A percentile compares a stretch with the other conserved stretches of the same genome.
Evolutionary conservation across 1,140 invertebrate species (phyloP).

Genomic region (Tetramorium parvispinum): DNA sequence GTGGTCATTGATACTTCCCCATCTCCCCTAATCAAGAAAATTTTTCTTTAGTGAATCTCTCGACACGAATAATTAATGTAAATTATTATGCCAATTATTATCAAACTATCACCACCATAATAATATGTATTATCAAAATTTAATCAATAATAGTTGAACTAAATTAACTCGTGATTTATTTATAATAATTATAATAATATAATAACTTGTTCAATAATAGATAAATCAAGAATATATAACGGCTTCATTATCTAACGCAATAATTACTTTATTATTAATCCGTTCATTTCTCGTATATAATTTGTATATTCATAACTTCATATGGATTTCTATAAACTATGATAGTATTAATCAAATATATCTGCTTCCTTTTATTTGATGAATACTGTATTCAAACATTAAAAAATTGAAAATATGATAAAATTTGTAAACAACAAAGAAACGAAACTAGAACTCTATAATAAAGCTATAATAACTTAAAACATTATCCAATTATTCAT

Average conservation of each 20-base stretch:
- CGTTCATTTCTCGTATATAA: neutral
- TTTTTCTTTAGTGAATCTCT: neutral
- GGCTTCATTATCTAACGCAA: neutral
- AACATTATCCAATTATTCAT: neutral
- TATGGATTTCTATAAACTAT: neutral
- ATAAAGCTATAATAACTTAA: neutral
- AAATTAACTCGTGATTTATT: conserved; percentile 34
- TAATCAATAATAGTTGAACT: conserved; percentile 30
- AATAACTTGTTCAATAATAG: conserved; percentile 28
- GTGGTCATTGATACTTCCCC: neutral
- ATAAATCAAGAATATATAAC: conserved; percentile 37
- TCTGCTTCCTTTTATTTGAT: neutral
- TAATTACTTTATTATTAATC: conserved; percentile 14
- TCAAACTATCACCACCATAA: neutral
- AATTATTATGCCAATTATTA: conserved; percentile 29
- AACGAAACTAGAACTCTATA: neutral
- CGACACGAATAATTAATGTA: conserved; percentile 14
- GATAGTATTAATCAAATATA: neutral
- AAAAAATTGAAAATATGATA: neutral
- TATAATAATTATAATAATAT: conserved; percentile 11
- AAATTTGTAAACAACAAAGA: neutral
- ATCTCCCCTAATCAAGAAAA: neutral
- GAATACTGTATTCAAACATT: neutral
- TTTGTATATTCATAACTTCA: neutral
- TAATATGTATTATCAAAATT: conserved; percentile 5